phyloP scores from a whole-genome alignment of 2,797 vertebrate species.

The Halcyon chelicuti region DNA sequence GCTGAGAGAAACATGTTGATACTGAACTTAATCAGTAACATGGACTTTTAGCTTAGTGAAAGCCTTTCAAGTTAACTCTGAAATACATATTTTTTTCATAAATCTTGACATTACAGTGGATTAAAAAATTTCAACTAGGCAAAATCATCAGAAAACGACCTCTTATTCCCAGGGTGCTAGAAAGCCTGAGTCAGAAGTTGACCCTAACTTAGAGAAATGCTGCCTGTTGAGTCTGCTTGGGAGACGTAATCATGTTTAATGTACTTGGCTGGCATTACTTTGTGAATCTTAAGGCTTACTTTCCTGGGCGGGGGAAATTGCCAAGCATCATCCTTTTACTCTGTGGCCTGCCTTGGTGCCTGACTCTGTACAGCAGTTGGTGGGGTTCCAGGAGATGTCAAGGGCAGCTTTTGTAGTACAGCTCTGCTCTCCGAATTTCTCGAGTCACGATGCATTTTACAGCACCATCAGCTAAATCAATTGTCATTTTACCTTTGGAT shows the following conservation, averaged over 20 bases:
- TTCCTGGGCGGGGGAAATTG: neutral
- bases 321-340: neutral
- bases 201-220: neutral
- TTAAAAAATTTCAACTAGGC: neutral
- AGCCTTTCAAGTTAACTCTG: neutral
- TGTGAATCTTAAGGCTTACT: neutral
- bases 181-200: neutral
- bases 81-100: neutral
- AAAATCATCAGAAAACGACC: neutral
- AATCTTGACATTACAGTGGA: neutral
- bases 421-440: neutral
- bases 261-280: neutral
- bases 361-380: neutral
- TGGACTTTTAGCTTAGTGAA: neutral
- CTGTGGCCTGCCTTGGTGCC: neutral
- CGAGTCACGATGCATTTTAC: neutral
- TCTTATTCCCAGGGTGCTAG: neutral
- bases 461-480: neutral
- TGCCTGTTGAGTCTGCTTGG: neutral
- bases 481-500: constrained; percentile 24
- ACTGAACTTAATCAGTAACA: neutral
- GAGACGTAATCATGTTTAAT: neutral
- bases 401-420: neutral
- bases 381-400: neutral
- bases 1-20: neutral